These are phyloP conservation scores for Panagrolaimus sp. DNA, from an alignment of 1,140 invertebrate genomes.

Conservation along the genomic window DNA sequence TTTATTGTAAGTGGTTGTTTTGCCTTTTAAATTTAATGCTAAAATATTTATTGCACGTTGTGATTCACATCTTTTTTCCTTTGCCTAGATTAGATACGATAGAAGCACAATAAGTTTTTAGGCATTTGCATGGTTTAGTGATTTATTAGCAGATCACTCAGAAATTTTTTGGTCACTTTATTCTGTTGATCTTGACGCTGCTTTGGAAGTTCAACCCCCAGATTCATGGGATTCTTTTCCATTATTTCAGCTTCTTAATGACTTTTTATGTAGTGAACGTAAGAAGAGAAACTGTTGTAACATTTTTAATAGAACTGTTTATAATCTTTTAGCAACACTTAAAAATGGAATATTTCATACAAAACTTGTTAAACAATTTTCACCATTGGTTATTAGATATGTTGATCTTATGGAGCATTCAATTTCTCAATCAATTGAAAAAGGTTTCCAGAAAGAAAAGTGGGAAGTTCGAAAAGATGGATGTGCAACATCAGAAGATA, in stretches of 20 bases:
- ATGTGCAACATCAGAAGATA: slow-evolving; percentile 92
- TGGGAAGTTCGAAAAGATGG: slow-evolving; percentile 99
- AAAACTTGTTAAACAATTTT: slow-evolving; percentile 90
- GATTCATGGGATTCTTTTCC: slow-evolving; percentile 97
- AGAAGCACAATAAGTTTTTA: slow-evolving; percentile 59
- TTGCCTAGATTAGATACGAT: too few relatives aligned
- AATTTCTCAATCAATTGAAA: slow-evolving; percentile 95
- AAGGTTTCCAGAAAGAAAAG: slow-evolving; percentile 94
- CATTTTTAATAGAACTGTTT: neutral
- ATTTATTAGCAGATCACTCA: slow-evolving; percentile 94
- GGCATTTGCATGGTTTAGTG: slow-evolving; percentile 99
- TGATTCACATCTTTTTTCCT: too few relatives aligned
- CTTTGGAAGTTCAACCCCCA: slow-evolving; percentile 73
- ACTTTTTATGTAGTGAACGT: slow-evolving; percentile 92
- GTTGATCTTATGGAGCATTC: slow-evolving; percentile 99
- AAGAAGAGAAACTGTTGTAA: slow-evolving; percentile 59
- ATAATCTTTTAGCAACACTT: slow-evolving; percentile 72
- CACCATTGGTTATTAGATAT: slow-evolving; percentile 90
- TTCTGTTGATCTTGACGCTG: slow-evolving; percentile 96
- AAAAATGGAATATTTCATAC: slow-evolving; percentile 95
- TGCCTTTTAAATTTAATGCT: neutral
- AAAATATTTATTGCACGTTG: slow-evolving; percentile 1
- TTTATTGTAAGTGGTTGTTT: too few relatives aligned
- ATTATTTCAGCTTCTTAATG: slow-evolving; percentile 95
- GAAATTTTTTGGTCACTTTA: slow-evolving; percentile 99